These are phyloP conservation scores for Mycalesis mineus DNA, from an alignment of 2,888 invertebrate genomes.

Conservation along the genomic window DNA sequence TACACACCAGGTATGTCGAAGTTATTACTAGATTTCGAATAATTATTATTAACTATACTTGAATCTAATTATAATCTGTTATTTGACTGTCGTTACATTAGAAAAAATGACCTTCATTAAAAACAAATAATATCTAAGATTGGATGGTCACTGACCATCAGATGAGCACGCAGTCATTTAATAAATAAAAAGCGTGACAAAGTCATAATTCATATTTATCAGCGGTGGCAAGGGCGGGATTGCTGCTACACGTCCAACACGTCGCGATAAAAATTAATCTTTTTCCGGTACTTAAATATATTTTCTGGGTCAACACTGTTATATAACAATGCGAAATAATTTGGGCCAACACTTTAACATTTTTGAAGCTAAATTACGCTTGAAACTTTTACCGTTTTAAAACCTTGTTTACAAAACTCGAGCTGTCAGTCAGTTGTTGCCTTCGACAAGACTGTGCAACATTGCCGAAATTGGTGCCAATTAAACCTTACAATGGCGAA, in stretches of 20 bases:
- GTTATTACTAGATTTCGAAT: too few species aligned
- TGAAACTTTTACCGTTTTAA: constrained; percentile 28
- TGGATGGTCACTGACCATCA: too few species aligned
- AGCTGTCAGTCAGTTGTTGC: constrained; percentile 26
- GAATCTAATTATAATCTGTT: too few species aligned
- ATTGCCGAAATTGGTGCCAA: constrained; percentile 27
- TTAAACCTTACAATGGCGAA: constrained; percentile 26
- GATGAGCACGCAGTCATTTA: too few species aligned
- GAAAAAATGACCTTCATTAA: too few species aligned
- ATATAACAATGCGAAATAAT: constrained; percentile 28
- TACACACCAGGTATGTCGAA: too few species aligned
- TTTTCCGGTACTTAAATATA: constrained; percentile 25
- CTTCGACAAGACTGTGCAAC: constrained; percentile 26
- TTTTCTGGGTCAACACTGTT: constrained; percentile 26
- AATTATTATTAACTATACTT: too few species aligned
- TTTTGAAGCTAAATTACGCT: constrained; percentile 30
- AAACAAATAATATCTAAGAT: too few species aligned
- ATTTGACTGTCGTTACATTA: too few species aligned
- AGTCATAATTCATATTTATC: constrained; percentile 3
- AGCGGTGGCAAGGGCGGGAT: constrained; percentile 18
- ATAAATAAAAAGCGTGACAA: neutral
- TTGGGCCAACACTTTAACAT: constrained; percentile 28
- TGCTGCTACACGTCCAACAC: constrained; percentile 22
- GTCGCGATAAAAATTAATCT: constrained; percentile 27
- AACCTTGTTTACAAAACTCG: constrained; percentile 29